Evolutionary conservation across 1,140 invertebrate species (phyloP).

Genomic region (Camponotus floridanus): DNA sequence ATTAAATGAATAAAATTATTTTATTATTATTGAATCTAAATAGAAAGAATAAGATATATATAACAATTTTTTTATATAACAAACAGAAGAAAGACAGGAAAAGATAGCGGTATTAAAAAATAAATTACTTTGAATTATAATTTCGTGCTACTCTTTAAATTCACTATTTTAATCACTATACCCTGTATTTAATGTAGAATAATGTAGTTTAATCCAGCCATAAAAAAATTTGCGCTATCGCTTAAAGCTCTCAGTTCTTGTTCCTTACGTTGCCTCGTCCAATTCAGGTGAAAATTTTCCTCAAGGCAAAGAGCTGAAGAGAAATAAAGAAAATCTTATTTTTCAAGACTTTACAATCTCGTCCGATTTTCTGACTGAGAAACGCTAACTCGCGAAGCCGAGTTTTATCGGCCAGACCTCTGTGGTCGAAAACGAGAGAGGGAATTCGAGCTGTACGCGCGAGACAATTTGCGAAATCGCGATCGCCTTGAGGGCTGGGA

Average conservation of each 20-base stretch:
- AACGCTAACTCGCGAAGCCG: background rate
- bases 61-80: background rate
- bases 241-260: background rate
- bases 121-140: constrained; percentile 20
- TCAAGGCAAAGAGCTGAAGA: background rate
- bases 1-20: too few species aligned
- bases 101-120: constrained; percentile 10
- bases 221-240: constrained; percentile 28
- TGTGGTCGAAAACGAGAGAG: background rate
- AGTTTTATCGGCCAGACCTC: constrained; percentile 5
- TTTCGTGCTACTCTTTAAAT: constrained; percentile 8
- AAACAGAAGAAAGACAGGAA: too few species aligned
- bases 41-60: background rate
- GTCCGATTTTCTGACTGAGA: constrained; percentile 39
- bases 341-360: background rate
- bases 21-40: background rate
- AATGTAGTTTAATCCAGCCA: constrained; percentile 8
- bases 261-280: background rate
- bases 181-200: background rate
- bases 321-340: constrained; percentile 47
- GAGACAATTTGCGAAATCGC: constrained; percentile 56
- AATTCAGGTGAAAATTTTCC: background rate
- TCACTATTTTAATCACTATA: constrained; percentile 21
- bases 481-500: constrained; percentile 65
- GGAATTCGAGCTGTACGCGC: constrained; percentile 44